Evolutionary conservation across 1,140 invertebrate genomes (phyloP).

Genomic region (Hormaphis cornu): DNA sequence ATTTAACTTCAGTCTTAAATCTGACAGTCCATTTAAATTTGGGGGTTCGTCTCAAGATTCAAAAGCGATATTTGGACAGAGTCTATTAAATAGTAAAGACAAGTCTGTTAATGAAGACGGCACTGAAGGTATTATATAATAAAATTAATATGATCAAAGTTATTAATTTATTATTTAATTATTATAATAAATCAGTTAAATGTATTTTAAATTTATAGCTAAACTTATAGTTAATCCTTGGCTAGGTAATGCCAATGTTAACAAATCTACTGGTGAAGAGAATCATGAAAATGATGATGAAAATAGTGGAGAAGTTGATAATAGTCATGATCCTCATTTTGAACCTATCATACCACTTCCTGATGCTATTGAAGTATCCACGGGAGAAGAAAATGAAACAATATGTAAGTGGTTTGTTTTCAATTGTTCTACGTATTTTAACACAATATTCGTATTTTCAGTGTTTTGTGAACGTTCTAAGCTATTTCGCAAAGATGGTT

Average conservation of each 20-base stretch:
- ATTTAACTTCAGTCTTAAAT: neutral
- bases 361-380: slow-evolving; percentile 60
- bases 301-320: slow-evolving; percentile 44
- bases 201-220: too few relatives aligned
- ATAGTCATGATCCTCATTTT: slow-evolving; percentile 68
- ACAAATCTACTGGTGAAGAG: neutral
- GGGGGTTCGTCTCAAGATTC: neutral
- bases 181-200: too few relatives aligned
- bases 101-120: neutral
- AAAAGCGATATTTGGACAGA: neutral
- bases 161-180: too few relatives aligned
- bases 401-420: slow-evolving; percentile 41
- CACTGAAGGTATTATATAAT: neutral
- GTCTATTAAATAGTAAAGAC: neutral
- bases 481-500: slow-evolving; percentile 59
- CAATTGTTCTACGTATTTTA: neutral
- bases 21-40: slow-evolving; percentile 9
- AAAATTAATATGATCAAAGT: neutral
- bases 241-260: neutral
- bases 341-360: slow-evolving; percentile 66
- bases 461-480: slow-evolving; percentile 63
- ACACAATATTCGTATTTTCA: slow-evolving; percentile 37
- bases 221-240: slow-evolving; percentile 15
- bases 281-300: slow-evolving; percentile 42
- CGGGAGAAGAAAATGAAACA: slow-evolving; percentile 75